Evolutionary conservation across 2,888 invertebrate species (phyloP).

Genomic region (Dryocosmus kuriphilus): DNA sequence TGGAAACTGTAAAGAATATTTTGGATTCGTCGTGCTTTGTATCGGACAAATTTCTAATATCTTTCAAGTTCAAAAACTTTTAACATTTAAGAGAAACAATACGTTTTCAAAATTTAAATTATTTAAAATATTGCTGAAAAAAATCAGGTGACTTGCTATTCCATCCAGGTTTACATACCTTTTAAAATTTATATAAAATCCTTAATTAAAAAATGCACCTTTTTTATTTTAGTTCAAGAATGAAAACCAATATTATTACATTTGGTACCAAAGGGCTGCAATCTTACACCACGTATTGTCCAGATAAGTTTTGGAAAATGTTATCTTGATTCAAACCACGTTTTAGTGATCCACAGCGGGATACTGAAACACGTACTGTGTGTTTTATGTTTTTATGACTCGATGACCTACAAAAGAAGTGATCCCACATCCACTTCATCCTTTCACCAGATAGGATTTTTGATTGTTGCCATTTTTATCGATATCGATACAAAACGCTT

Average conservation of each 20-base stretch:
- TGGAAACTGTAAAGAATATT: background rate
- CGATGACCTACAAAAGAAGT: slow-evolving; percentile 52
- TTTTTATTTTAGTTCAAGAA: slow-evolving; percentile 8
- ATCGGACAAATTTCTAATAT: background rate
- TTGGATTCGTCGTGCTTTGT: too few relatives aligned
- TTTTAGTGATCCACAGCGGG: slow-evolving; percentile 50
- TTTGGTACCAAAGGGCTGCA: slow-evolving; percentile 6
- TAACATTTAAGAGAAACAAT: too few relatives aligned
- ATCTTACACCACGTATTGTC: slow-evolving; percentile 31
- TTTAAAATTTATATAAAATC: background rate
- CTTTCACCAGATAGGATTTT: slow-evolving; percentile 11
- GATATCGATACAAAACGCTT: background rate
- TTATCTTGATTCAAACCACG: slow-evolving; percentile 55
- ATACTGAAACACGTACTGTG: slow-evolving; percentile 50
- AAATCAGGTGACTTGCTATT: too few relatives aligned
- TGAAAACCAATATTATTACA: slow-evolving; percentile 6
- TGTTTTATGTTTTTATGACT: slow-evolving; percentile 55
- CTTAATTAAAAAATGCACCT: background rate
- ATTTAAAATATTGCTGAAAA: too few relatives aligned
- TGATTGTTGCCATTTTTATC: slow-evolving; percentile 25
- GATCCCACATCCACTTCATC: slow-evolving; percentile 47
- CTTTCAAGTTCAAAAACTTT: too few relatives aligned
- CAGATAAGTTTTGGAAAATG: slow-evolving; percentile 31
- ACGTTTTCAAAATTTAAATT: too few relatives aligned
- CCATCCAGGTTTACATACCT: too few relatives aligned